A percentile compares a stretch with the other conserved stretches of the same genome.
phyloP scores from a whole-genome alignment of 2,113 vertebrate species.

The Tragulus kanchil region DNA sequence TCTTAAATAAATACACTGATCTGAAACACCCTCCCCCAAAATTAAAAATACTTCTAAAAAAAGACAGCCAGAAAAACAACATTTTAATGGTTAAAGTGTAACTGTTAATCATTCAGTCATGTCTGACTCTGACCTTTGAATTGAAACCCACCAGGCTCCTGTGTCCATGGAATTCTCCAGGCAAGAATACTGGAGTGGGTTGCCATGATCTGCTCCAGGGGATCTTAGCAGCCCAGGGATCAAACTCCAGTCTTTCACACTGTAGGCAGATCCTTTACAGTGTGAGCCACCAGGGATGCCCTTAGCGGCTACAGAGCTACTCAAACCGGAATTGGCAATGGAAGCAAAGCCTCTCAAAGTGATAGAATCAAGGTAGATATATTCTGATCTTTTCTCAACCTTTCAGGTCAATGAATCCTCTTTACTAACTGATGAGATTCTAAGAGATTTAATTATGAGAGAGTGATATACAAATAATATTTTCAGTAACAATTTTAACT shows the following conservation, averaged over 20 bases:
- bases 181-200: too few relatives aligned
- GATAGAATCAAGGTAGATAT: not conserved
- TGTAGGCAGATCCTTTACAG: too few relatives aligned
- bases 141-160: too few relatives aligned
- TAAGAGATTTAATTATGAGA: not conserved
- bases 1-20: constrained; percentile 76
- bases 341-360: not conserved
- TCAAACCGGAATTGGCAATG: not conserved
- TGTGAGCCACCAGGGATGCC: too few relatives aligned
- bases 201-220: too few relatives aligned
- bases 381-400: not conserved
- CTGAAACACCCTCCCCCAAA: not conserved
- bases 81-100: too few relatives aligned
- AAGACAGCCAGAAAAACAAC: not conserved
- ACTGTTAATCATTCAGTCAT: too few relatives aligned
- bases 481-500: not conserved
- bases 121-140: too few relatives aligned
- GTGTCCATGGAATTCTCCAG: too few relatives aligned
- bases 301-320: not conserved
- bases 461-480: not conserved
- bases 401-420: not conserved
- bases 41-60: not conserved
- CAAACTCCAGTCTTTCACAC: too few relatives aligned
- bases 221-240: too few relatives aligned
- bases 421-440: constrained; percentile 5